A percentile compares a stretch with the other conserved stretches of the same genome.
Evolutionary conservation across 1,140 invertebrate species (phyloP).

Genomic region (Odontomachus brunneus): DNA sequence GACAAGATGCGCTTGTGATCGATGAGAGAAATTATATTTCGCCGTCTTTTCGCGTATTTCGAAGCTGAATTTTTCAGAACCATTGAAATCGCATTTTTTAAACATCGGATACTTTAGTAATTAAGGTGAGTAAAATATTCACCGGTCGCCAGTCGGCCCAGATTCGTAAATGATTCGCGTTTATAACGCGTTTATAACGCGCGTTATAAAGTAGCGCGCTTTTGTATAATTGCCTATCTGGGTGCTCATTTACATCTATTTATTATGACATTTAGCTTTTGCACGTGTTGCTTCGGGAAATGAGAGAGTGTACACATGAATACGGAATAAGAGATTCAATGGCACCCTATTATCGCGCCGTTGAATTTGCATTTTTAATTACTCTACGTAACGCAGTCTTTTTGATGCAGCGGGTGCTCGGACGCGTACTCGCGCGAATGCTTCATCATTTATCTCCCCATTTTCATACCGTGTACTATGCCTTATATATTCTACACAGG

Average conservation of each 20-base stretch:
- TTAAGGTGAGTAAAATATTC: background rate
- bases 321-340: slow-evolving; percentile 22
- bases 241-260: background rate
- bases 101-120: background rate
- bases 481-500: too few species aligned
- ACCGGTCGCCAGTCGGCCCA: background rate
- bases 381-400: slow-evolving; percentile 35
- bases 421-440: background rate
- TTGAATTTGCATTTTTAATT: slow-evolving; percentile 50
- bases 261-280: slow-evolving; percentile 14
- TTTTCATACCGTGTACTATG: slow-evolving; percentile 24
- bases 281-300: background rate
- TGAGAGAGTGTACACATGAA: background rate
- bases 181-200: background rate
- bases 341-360: background rate
- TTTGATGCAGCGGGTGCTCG: slow-evolving; percentile 16
- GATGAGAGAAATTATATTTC: background rate
- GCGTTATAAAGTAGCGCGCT: too few species aligned
- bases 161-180: background rate
- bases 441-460: slow-evolving; percentile 25
- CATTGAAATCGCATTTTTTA: too few species aligned
- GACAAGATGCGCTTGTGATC: background rate
- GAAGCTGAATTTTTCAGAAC: too few species aligned
- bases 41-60: too few species aligned
- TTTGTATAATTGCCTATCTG: background rate